phyloP scores from a whole-genome alignment of 2,888 invertebrate species.

The Dasypolia templi region DNA sequence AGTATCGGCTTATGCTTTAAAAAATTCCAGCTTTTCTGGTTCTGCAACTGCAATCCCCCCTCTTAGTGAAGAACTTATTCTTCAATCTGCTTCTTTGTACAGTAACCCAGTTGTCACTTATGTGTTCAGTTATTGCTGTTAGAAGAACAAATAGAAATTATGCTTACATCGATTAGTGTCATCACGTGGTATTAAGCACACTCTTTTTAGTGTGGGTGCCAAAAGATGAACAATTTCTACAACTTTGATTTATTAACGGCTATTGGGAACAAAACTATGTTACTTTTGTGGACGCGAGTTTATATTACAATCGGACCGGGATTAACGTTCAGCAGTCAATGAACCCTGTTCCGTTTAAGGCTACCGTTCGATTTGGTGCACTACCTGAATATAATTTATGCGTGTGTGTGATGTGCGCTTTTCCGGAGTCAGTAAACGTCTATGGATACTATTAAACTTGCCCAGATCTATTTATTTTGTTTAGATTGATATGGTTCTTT shows the following conservation, averaged over 20 bases:
- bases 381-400: slow-evolving; percentile 58
- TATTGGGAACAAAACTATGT: slow-evolving; percentile 21
- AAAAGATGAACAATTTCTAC: slow-evolving; percentile 29
- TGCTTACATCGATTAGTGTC: slow-evolving; percentile 49
- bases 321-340: slow-evolving; percentile 69
- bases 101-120: no score
- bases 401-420: slow-evolving; percentile 27
- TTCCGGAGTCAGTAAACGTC: slow-evolving; percentile 39
- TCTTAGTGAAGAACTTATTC: no score
- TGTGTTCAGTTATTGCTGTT: slow-evolving; percentile 17
- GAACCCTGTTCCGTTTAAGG: slow-evolving; percentile 71
- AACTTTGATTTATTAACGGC: slow-evolving; percentile 27
- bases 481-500: slow-evolving; percentile 21
- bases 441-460: slow-evolving; percentile 21
- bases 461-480: slow-evolving; percentile 4
- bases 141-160: slow-evolving; percentile 44
- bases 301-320: slow-evolving; percentile 52
- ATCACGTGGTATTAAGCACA: slow-evolving; percentile 34
- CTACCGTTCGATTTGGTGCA: slow-evolving; percentile 57
- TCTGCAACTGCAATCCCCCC: no score
- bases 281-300: slow-evolving; percentile 52
- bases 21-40: no score
- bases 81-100: no score
- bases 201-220: slow-evolving; percentile 30
- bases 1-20: no score